Base-by-base conservation (phyloP, 2,888 invertebrate species). In the Sceliomorpha sp. region DNA sequence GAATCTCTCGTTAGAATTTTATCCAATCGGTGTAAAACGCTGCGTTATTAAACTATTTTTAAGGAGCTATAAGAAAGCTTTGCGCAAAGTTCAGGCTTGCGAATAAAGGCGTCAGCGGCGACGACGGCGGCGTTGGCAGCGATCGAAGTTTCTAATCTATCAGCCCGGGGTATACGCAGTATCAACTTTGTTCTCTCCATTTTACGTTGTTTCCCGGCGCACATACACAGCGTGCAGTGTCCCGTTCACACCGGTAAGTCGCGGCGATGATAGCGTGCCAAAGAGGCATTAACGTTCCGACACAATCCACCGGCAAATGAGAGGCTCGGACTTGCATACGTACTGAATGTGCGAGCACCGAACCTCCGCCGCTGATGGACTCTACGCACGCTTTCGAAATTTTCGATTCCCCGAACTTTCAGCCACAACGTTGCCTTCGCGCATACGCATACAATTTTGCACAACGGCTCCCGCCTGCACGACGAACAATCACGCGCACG, bases 241-340 rank as follows among this genome's bases (percentile, higher is more conserved):
- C 80, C 79, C 79, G 79, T 82, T 79, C 77, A 75, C 82, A 75
- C 74, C 79, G 78, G 80, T 76, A 77, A 82, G 80, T 83, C 78
- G 78, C 75, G 70, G 67, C 62, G 78, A 72, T 75, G 77, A 75
- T 81, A 74, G 82, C 83, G 82, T 83, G 83, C 79, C 75, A 78
- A 74, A 76, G 73, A 47, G 69, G 73, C 82, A 82, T 83, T 83
- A 83, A 78, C 80, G 76, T 80, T 77, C 81, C 79, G 71, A 76
- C 76, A 85, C 84, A 84, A 84, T 85, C 80, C 81, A 79, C 77
- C 80, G 82, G 82, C 81, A 85, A 85, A 85, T 84, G 84, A 85
- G 84, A 83, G 83, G 70, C 74, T 77, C 72, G 71, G 60, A 72
- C 75, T n/a, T 71, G 59, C 63, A 76, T 81, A 78, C 82, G 77